Conservation (phyloP, 1,140 invertebrate species). For the Anoplophora glabripennis region DNA sequence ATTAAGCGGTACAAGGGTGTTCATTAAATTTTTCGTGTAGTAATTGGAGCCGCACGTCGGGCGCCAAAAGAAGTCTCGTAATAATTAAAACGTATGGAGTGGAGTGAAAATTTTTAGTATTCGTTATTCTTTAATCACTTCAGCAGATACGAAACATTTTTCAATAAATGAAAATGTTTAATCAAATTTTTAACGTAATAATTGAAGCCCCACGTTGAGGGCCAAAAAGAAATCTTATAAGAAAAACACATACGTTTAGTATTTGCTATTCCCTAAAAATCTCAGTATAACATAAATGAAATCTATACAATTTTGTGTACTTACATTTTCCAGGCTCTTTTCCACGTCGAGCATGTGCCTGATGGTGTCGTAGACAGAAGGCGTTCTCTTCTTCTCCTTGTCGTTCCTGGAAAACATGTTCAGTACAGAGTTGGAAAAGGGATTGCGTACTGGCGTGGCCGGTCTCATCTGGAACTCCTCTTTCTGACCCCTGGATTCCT, state of each 20-base stretch:
- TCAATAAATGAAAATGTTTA: too few species aligned
- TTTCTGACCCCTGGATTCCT: constrained; percentile 53
- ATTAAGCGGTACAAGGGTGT: too few species aligned
- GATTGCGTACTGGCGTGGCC: constrained; percentile 50
- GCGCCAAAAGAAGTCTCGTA: not conserved
- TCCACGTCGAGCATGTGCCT: constrained; percentile 56
- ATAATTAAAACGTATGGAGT: too few species aligned
- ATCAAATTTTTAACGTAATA: not conserved
- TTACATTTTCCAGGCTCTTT: constrained; percentile 52
- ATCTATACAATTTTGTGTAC: constrained; percentile 19
- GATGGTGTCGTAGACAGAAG: constrained; percentile 57
- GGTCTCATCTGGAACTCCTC: constrained; percentile 61
- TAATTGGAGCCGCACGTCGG: not conserved
- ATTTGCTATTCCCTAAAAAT: not conserved
- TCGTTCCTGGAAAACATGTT: constrained; percentile 48
- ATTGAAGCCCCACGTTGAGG: not conserved
- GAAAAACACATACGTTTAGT: not conserved
- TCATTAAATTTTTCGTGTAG: not conserved
- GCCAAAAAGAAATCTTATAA: not conserved
- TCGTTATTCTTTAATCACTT: too few species aligned
- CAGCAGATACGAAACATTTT: too few species aligned
- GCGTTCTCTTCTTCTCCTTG: constrained; percentile 47
- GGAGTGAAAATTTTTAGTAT: too few species aligned
- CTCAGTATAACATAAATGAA: not conserved
- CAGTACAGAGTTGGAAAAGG: constrained; percentile 51